Evolutionary conservation across 2,797 vertebrate species (phyloP), one percentile per base, ranked within the genome.

Genomic region (Coregonus ussuriensis): DNA sequence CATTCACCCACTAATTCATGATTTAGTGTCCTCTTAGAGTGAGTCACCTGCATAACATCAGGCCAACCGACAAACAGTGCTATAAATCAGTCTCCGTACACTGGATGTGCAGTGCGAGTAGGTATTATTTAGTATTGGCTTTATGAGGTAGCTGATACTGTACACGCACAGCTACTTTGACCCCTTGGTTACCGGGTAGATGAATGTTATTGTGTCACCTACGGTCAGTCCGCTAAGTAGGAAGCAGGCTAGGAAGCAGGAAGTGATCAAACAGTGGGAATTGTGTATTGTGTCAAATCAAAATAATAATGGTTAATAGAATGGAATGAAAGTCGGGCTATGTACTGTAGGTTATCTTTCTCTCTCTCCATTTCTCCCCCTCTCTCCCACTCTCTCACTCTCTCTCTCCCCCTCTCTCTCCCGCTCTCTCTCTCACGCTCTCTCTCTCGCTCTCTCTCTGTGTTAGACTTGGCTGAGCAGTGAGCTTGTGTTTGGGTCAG

Each of bases 261-360:
- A 87, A 85, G 72, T 80, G 74, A 79, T 86, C 80, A 81, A 84
- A 74, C 82, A 77, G 79, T 75, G 70, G 84, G 83, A 87, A 88
- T 88, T 74, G 87, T 82, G 81, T 77, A 79, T 80, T 86, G 83
- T 84, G 70, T 71, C 73, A 74, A 85, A 70, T 75, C 68, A 75
- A 80, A 77, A 82, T 82, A 87, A 77, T 80, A 85, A 81, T 76
- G 63, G 76, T 63, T 71, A 51, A 51, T 29, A 6, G 47, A 29
- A 71, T 25, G 7, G 47, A 15, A 6, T 71, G 21, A 25, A 25
- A 29, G 4, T 25, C 7, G 3, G 59, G 2, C 59, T 25, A 18
- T 29, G 59, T 9, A 16, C 13, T n/a, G n/a, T n/a, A 37, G 16
- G 41, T 47, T 13, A 11, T 25, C 51, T 47, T 33, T 59, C 72